Percentiles rank a stretch among this genome's conserved stretches.
Conservation (phyloP, 2,888 invertebrate species). For the Horisme vitalbata region DNA sequence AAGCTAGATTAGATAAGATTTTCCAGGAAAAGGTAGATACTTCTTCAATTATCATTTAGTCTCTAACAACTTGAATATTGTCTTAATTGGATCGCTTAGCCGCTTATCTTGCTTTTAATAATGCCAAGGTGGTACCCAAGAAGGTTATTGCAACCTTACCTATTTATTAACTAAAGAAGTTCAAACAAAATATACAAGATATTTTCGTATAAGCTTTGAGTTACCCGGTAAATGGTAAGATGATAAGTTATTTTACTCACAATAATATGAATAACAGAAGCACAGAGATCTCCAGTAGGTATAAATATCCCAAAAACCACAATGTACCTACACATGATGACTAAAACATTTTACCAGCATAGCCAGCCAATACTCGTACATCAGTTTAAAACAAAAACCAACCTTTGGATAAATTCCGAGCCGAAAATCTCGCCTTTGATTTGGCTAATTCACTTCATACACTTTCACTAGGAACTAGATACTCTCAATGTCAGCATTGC, state of each 20-base stretch:
- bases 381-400: neutral
- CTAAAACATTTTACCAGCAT: too few relatives aligned
- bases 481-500: conserved; percentile 14
- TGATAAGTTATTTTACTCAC: too few relatives aligned
- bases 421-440: neutral
- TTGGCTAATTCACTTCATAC: conserved; percentile 5
- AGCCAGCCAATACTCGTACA: conserved; percentile 2
- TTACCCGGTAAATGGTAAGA: too few relatives aligned
- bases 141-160: too few relatives aligned
- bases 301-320: conserved; percentile 11
- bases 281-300: too few relatives aligned
- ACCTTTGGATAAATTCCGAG: neutral
- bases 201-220: too few relatives aligned
- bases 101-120: conserved; percentile 11
- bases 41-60: conserved; percentile 2
- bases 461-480: conserved; percentile 7
- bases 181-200: too few relatives aligned
- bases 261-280: too few relatives aligned
- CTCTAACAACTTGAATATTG: neutral
- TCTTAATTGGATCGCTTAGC: neutral
- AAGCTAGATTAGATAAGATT: too few relatives aligned
- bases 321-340: conserved; percentile 9
- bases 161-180: too few relatives aligned
- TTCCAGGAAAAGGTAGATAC: too few relatives aligned
- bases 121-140: conserved; percentile 21